Percentiles rank a stretch among this genome's conserved stretches.
These are phyloP conservation scores for Aldrovandia affinis DNA, from an alignment of 2,797 vertebrate species.

Conservation along the genomic window DNA sequence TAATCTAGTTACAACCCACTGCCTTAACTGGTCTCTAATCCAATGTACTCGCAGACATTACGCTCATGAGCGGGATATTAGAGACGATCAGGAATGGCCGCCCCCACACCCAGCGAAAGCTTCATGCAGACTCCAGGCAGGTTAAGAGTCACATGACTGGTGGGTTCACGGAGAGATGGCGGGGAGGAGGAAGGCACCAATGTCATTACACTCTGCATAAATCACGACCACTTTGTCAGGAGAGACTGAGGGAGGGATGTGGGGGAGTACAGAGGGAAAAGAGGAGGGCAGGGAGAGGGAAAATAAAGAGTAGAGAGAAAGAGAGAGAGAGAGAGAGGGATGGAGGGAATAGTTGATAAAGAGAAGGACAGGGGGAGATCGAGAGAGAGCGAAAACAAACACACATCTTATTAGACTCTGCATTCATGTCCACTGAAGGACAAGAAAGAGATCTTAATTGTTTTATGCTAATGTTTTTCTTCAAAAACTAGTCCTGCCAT, in stretches of 20 bases:
- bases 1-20: constrained; percentile 73
- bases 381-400: not conserved
- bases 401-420: not conserved
- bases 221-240: constrained; percentile 14
- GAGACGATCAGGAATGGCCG: constrained; percentile 21
- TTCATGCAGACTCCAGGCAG: constrained; percentile 26
- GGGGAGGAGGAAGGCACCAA: not conserved
- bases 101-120: constrained; percentile 33
- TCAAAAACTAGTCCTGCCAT: constrained; percentile 34
- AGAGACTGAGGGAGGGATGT: not conserved
- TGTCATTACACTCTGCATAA: constrained; percentile 23
- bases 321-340: constrained; percentile 4
- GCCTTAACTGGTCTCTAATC: constrained; percentile 69
- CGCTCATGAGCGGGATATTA: constrained; percentile 43
- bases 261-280: not conserved
- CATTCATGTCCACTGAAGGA: constrained; percentile 35
- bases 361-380: not conserved
- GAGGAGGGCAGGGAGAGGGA: constrained; percentile 17
- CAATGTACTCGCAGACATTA: constrained; percentile 56
- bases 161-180: not conserved
- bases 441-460: constrained; percentile 33
- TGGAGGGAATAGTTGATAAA: not conserved
- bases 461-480: constrained; percentile 37
- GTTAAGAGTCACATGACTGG: constrained; percentile 35
- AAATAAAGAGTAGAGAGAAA: constrained; percentile 8